These are phyloP conservation scores for Tenebrosternarchus preto DNA, from an alignment of 2,113 vertebrate species.

Conservation along the genomic window DNA sequence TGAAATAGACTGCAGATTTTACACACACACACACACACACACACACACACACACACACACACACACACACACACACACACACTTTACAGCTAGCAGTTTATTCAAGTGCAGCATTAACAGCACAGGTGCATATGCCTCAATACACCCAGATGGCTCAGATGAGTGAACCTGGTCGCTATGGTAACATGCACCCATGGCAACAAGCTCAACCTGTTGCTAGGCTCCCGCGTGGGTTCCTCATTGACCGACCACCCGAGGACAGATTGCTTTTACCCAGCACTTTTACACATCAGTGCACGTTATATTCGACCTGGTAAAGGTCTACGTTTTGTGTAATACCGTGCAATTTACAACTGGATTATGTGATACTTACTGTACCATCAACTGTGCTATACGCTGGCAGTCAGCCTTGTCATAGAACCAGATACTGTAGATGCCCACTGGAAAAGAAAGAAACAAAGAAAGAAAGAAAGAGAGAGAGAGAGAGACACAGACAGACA, in stretches of 20 bases:
- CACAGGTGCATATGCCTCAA: constrained; percentile 12
- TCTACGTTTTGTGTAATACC: not conserved
- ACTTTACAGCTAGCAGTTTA: not conserved
- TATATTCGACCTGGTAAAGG: not conserved
- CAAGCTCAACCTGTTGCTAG: constrained; percentile 46
- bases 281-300: not conserved
- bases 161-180: constrained; percentile 34
- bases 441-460: constrained; percentile 62
- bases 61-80: too few species aligned
- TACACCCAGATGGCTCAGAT: constrained; percentile 24
- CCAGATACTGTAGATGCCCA: constrained; percentile 99
- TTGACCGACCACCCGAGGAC: not conserved
- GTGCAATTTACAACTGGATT: not conserved
- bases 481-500: not conserved
- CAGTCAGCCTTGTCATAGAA: constrained; percentile 98
- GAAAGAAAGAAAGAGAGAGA: not conserved
- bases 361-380: constrained; percentile 87
- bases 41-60: not conserved
- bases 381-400: constrained; percentile 94
- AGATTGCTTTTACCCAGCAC: constrained; percentile 4
- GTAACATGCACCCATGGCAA: constrained; percentile 43
- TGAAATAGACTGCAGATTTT: not conserved
- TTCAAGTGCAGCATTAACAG: not conserved
- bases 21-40: constrained; percentile 8
- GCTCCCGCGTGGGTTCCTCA: constrained; percentile 28